Conservation (phyloP, 2,113 vertebrate genomes). For the Barnardius zonarius region DNA sequence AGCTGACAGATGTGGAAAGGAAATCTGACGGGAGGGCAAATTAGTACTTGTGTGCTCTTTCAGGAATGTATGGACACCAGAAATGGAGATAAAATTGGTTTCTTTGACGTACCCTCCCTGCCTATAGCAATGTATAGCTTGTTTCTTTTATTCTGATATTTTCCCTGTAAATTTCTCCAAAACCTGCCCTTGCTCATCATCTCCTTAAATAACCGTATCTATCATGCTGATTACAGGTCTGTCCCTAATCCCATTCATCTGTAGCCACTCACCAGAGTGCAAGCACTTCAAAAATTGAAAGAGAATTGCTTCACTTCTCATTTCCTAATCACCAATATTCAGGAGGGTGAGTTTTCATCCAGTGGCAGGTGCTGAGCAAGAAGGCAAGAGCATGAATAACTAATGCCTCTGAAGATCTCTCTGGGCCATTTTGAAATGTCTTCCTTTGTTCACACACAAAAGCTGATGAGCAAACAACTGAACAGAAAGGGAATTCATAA, state of each 20-base stretch:
- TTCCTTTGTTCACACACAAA: background rate
- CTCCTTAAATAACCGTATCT: background rate
- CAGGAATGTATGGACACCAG: background rate
- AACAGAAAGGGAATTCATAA: slow-evolving; percentile 1
- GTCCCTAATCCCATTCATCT: background rate
- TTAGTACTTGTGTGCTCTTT: background rate
- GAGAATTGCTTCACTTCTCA: slow-evolving; percentile 5
- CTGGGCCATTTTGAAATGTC: background rate
- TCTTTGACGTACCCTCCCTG: background rate
- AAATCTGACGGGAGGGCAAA: background rate
- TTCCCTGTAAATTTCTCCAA: background rate
- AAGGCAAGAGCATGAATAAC: slow-evolving; percentile 23
- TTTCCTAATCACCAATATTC: slow-evolving; percentile 23
- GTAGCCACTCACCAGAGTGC: background rate
- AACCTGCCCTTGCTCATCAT: background rate
- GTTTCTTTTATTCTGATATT: background rate
- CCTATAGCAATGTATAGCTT: background rate
- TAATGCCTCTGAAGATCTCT: slow-evolving; percentile 16
- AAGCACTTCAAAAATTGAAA: slow-evolving; percentile 51
- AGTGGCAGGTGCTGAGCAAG: background rate
- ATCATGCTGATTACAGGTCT: background rate
- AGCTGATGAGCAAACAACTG: background rate
- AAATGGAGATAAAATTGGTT: background rate
- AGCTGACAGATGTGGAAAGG: background rate
- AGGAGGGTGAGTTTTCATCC: slow-evolving; percentile 1